Percentiles rank a stretch among this genome's conserved stretches.
phyloP scores from a whole-genome alignment of 1,140 invertebrate genomes.

The Camponotus pennsylvanicus region DNA sequence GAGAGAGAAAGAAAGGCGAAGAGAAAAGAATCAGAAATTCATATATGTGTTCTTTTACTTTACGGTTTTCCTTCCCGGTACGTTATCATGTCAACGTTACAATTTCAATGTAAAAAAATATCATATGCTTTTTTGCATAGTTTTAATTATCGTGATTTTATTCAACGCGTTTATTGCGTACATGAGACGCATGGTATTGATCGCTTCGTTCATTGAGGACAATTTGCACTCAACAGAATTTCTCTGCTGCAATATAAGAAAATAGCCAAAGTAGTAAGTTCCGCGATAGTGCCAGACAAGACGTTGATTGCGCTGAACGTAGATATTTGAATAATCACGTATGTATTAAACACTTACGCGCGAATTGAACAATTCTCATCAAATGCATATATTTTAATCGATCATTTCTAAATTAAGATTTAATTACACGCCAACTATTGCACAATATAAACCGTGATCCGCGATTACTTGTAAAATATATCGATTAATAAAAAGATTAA shows the following conservation, averaged over 20 bases:
- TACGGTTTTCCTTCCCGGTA: conserved; percentile 1
- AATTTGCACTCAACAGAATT: conserved; percentile 7
- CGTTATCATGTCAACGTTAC: not conserved
- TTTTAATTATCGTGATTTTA: conserved; percentile 23
- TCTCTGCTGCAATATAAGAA: not conserved
- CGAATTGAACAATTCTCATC: not conserved
- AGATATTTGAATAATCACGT: not conserved
- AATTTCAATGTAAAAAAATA: conserved; percentile 5
- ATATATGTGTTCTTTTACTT: not conserved
- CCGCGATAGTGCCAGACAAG: not conserved
- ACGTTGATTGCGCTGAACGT: not conserved
- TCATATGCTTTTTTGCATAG: not conserved
- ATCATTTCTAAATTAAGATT: not conserved
- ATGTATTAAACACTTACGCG: not conserved
- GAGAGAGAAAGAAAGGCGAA: not conserved
- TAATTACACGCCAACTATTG: not conserved
- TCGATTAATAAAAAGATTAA: not conserved
- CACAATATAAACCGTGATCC: not conserved
- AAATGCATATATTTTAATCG: not conserved
- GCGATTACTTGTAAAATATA: not conserved
- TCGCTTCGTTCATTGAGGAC: not conserved
- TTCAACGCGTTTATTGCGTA: not conserved
- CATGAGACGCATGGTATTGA: conserved; percentile 8
- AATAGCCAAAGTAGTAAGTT: not conserved
- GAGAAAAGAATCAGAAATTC: conserved; percentile 4